phyloP scores from a whole-genome alignment of 2,888 invertebrate genomes.

The Nasonovia ribisnigri region DNA sequence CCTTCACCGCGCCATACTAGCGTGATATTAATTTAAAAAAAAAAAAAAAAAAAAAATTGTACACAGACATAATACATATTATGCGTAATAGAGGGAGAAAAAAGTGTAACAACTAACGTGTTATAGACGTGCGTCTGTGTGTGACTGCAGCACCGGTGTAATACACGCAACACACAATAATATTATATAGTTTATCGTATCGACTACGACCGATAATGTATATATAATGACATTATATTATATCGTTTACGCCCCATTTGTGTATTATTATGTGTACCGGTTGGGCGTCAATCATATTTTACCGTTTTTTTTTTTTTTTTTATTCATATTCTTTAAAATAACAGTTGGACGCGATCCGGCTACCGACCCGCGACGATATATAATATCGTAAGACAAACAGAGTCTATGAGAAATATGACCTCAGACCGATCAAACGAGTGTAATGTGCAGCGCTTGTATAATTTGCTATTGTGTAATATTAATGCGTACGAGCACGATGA shows the following conservation, averaged over 20 bases:
- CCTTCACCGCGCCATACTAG: background rate
- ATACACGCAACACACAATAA: background rate
- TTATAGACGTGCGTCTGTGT: background rate
- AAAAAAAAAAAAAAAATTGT: too few species aligned
- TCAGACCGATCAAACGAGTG: background rate
- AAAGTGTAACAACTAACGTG: background rate
- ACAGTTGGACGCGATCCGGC: background rate
- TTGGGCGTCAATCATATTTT: constrained; percentile 44
- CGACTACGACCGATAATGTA: constrained; percentile 12
- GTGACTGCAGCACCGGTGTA: background rate
- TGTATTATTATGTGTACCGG: constrained; percentile 22
- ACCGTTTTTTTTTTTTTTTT: background rate
- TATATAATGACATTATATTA: background rate
- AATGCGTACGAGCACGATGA: background rate
- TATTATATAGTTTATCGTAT: background rate
- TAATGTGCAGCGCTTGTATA: background rate
- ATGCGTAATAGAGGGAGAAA: background rate
- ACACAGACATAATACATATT: background rate
- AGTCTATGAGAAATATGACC: constrained; percentile 26
- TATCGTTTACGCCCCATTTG: constrained; percentile 21
- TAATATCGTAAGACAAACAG: background rate
- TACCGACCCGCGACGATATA: background rate
- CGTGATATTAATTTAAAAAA: background rate
- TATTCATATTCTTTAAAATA: background rate
- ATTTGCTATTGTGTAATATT: constrained; percentile 45